Evolutionary conservation across 2,888 invertebrate genomes (phyloP).

Genomic region (Scaptomyza polygonia): DNA sequence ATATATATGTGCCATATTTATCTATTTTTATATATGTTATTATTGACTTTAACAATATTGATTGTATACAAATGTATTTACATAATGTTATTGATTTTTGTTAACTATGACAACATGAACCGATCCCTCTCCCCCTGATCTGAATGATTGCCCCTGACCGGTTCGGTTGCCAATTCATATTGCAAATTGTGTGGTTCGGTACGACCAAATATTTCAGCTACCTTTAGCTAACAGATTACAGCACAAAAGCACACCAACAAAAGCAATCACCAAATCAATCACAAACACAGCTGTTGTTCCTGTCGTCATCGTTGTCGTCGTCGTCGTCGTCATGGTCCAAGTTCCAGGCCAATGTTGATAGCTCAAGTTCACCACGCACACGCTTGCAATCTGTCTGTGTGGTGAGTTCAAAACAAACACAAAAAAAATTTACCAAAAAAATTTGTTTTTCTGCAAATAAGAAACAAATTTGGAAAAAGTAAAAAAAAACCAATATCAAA

Average conservation of each 20-base stretch:
- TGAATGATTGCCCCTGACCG: slow-evolving; percentile 70
- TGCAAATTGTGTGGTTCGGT: slow-evolving; percentile 45
- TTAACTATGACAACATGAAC: slow-evolving; percentile 71
- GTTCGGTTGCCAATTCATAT: slow-evolving; percentile 50
- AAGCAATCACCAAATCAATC: slow-evolving; percentile 49
- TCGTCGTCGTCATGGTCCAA: slow-evolving; percentile 50
- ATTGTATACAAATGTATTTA: slow-evolving; percentile 60
- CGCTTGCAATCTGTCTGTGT: slow-evolving; percentile 75
- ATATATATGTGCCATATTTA: slow-evolving; percentile 50
- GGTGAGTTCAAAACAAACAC: slow-evolving; percentile 72
- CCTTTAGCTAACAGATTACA: slow-evolving; percentile 68
- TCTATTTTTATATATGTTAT: slow-evolving; percentile 61
- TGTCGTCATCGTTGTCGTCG: slow-evolving; percentile 44
- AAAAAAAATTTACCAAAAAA: slow-evolving; percentile 52
- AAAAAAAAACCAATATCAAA: slow-evolving; percentile 19
- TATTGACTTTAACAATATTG: slow-evolving; percentile 55
- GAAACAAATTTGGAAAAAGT: slow-evolving; percentile 74
- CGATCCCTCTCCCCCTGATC: slow-evolving; percentile 47
- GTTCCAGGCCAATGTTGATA: slow-evolving; percentile 60
- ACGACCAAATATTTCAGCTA: slow-evolving; percentile 52
- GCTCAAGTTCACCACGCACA: slow-evolving; percentile 72
- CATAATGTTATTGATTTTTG: slow-evolving; percentile 74
- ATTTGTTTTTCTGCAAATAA: slow-evolving; percentile 72
- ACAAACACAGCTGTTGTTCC: slow-evolving; percentile 48
- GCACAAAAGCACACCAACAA: slow-evolving; percentile 68